These are phyloP conservation scores for Aproaerema taeniolella DNA, from an alignment of 2,888 invertebrate genomes.

Conservation along the genomic window DNA sequence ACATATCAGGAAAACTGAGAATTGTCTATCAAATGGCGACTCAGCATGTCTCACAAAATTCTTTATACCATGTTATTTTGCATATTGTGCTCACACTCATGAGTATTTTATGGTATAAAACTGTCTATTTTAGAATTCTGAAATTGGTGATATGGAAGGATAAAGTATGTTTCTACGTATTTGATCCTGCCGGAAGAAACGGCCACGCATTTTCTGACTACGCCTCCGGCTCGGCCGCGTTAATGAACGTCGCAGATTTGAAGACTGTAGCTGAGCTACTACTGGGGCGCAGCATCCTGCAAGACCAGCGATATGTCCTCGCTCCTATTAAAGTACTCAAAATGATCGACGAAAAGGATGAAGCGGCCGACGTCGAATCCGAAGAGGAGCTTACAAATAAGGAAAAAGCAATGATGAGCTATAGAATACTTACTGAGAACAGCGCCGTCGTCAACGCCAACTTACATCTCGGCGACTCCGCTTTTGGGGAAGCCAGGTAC, in stretches of 20 bases:
- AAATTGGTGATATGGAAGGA: conserved; percentile 79
- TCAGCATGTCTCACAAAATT: too few species aligned
- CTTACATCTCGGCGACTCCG: conserved; percentile 76
- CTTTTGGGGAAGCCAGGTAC: conserved; percentile 76
- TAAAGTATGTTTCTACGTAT: conserved; percentile 78
- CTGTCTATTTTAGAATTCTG: conserved; percentile 37
- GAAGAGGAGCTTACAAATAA: conserved; percentile 63
- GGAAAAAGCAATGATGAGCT: conserved; percentile 73
- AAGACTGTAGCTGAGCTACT: conserved; percentile 68
- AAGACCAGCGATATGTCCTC: conserved; percentile 68
- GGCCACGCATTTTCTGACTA: conserved; percentile 68
- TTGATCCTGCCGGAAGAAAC: conserved; percentile 79
- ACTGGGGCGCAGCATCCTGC: conserved; percentile 60
- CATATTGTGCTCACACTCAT: too few species aligned
- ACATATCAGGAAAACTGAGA: too few species aligned
- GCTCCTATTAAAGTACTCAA: conserved; percentile 65
- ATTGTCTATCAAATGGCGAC: too few species aligned
- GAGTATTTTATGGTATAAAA: background rate
- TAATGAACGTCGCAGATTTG: conserved; percentile 75
- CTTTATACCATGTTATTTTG: too few species aligned
- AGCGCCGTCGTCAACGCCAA: conserved; percentile 77
- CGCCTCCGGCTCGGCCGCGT: conserved; percentile 70
- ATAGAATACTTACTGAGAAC: conserved; percentile 70
- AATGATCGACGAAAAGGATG: conserved; percentile 61
- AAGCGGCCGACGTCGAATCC: conserved; percentile 69